Conservation (phyloP, 2,113 vertebrate species). For the Apodemus speciosus region DNA sequence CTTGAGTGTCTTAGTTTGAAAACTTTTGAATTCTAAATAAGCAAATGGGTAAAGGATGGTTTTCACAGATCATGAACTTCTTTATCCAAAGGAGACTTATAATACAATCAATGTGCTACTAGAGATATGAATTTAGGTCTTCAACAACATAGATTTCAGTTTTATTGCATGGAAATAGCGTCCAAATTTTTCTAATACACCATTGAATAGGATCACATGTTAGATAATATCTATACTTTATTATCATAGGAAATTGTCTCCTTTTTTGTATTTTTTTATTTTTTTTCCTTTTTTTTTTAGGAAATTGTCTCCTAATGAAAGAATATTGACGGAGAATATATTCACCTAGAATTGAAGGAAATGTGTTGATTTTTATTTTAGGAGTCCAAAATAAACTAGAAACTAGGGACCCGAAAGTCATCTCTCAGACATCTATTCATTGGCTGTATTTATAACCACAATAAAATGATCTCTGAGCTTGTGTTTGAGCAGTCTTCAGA, state of each 20-base stretch:
- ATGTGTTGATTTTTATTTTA: conserved; percentile 8
- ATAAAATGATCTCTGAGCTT: not conserved
- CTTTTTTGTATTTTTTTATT: no score
- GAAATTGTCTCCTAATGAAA: not conserved
- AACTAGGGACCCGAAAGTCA: not conserved
- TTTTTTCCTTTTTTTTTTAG: no score
- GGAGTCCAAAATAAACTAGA: conserved; percentile 7
- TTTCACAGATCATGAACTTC: not conserved
- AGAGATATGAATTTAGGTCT: not conserved
- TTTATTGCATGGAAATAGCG: not conserved
- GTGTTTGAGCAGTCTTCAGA: not conserved
- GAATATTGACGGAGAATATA: not conserved
- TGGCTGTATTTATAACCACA: not conserved
- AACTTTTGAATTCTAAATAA: not conserved
- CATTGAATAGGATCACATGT: conserved; percentile 44
- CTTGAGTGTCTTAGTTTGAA: not conserved
- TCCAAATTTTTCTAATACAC: not conserved
- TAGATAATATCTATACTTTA: conserved; percentile 24
- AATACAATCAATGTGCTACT: not conserved
- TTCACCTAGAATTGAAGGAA: not conserved
- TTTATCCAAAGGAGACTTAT: not conserved
- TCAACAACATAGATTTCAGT: not conserved
- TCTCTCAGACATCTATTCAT: not conserved
- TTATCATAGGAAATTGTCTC: not conserved
- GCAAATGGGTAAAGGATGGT: not conserved